Percentiles rank a stretch among this genome's conserved stretches.
Conservation (phyloP, 2,888 invertebrate genomes). For the Ennomos fuscantarius region DNA sequence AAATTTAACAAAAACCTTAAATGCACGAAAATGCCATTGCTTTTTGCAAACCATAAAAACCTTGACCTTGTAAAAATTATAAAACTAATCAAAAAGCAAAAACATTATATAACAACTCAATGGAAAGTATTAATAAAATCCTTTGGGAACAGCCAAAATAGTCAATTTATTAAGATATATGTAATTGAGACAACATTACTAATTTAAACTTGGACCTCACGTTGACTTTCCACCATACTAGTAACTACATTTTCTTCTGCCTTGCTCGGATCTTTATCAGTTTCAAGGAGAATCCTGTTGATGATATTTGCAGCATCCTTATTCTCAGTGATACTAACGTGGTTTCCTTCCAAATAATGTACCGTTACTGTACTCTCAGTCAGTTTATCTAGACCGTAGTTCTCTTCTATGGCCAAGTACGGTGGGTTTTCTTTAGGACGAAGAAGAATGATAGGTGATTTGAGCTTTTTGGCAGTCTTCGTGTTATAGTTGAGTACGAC, state of each 20-base stretch:
- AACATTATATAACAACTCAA: conserved; percentile 22
- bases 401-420: conserved; percentile 83
- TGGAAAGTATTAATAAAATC: conserved; percentile 25
- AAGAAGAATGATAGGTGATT: conserved; percentile 85
- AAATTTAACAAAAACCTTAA: conserved; percentile 9
- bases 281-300: conserved; percentile 70
- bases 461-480: conserved; percentile 75
- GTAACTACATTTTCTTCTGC: conserved; percentile 62
- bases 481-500: conserved; percentile 78
- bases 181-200: neutral
- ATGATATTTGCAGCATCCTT: conserved; percentile 87
- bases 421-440: conserved; percentile 86
- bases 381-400: conserved; percentile 87
- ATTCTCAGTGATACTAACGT: conserved; percentile 88
- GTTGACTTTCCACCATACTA: conserved; percentile 68
- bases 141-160: conserved; percentile 16
- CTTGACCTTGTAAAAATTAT: conserved; percentile 39
- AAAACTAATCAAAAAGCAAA: conserved; percentile 27
- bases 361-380: conserved; percentile 85
- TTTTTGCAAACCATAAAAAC: conserved; percentile 33
- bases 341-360: conserved; percentile 89
- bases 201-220: conserved; percentile 54
- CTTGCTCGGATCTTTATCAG: conserved; percentile 54
- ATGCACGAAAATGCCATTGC: conserved; percentile 7
- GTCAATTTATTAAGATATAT: neutral